A percentile compares a stretch with the other conserved stretches of the same genome.
Conservation (phyloP, 2,113 vertebrate species). For the Capreolus pygargus region DNA sequence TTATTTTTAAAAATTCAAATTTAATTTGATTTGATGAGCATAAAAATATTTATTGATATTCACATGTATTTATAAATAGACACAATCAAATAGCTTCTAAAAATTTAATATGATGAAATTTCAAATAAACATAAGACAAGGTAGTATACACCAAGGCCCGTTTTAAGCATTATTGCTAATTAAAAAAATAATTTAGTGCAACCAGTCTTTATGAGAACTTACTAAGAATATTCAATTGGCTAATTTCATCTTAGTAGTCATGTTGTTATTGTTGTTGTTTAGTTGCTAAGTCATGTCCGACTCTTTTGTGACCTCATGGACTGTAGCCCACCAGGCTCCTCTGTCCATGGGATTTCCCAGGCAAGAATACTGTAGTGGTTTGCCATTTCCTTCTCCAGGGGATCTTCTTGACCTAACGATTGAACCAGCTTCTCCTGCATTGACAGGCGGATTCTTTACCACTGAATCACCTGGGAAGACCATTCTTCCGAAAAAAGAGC, state of each 20-base stretch:
- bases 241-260: neutral
- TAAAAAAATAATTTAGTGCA: neutral
- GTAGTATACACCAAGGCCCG: neutral
- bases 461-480: neutral
- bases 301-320: neutral
- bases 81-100: neutral
- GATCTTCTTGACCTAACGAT: neutral
- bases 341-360: neutral
- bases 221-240: neutral
- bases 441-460: neutral
- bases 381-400: neutral
- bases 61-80: neutral
- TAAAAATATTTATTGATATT: neutral
- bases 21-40: neutral
- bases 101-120: neutral
- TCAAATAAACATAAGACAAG: neutral
- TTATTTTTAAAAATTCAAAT: neutral
- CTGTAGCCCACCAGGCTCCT: neutral
- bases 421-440: neutral
- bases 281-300: neutral
- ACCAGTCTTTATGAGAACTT: neutral
- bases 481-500: neutral
- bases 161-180: neutral
- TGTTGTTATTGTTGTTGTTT: neutral
- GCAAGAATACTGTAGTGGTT: neutral